These are phyloP conservation scores for Alosa alosa DNA, from an alignment of 2,113 vertebrate species.

Conservation along the genomic window DNA sequence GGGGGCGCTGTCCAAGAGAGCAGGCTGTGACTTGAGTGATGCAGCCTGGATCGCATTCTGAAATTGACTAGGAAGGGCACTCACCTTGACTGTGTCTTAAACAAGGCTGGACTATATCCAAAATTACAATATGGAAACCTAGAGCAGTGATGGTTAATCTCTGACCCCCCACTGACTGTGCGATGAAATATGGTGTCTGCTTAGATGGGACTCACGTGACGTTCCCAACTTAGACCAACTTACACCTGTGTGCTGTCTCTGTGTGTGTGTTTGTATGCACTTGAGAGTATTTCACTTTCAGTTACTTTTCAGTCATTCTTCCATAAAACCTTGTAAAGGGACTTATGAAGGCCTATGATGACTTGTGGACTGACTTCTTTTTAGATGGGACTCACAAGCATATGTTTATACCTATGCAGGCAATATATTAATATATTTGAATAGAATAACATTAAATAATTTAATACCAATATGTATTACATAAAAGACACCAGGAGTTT, in stretches of 20 bases:
- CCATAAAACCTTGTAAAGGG: background rate
- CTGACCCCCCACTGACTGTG: background rate
- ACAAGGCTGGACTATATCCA: background rate
- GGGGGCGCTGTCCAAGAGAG: constrained; percentile 23
- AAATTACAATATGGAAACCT: background rate
- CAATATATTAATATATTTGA: too few species aligned
- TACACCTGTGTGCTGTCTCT: background rate
- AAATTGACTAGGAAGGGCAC: background rate
- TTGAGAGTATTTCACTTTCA: background rate
- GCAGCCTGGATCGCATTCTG: background rate
- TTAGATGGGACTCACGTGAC: background rate
- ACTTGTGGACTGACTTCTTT: too few species aligned
- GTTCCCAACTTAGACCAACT: background rate
- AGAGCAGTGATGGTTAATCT: background rate
- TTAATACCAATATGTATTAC: too few species aligned
- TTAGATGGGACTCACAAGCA: too few species aligned
- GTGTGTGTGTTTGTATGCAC: background rate
- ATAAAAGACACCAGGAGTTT: too few species aligned
- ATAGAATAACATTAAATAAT: too few species aligned
- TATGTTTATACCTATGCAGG: too few species aligned
- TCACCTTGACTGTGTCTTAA: background rate
- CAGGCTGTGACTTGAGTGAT: constrained; percentile 30
- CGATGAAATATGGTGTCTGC: background rate
- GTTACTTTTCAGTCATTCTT: background rate
- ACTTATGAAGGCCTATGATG: too few species aligned